These are phyloP conservation scores for Drosophila acutilabella DNA, from an alignment of 2,888 invertebrate species.

Conservation along the genomic window DNA sequence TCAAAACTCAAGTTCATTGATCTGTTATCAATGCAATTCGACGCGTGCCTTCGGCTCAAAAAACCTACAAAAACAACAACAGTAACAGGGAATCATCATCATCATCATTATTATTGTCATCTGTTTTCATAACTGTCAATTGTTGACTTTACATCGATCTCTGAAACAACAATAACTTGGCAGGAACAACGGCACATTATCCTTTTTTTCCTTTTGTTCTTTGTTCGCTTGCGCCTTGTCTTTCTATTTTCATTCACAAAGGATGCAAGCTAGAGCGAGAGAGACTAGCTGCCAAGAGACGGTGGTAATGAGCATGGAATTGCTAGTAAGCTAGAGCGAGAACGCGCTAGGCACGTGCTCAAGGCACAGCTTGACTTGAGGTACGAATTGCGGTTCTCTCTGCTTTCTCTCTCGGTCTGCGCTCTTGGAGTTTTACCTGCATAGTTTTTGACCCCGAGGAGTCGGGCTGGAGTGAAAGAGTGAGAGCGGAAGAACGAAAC, in stretches of 20 bases:
- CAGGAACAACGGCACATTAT: constrained; percentile 52
- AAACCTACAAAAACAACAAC: constrained; percentile 10
- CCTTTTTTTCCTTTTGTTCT: constrained; percentile 31
- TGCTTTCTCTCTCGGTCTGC: constrained; percentile 33
- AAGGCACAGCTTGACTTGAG: constrained; percentile 31
- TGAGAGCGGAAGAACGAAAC: constrained; percentile 16
- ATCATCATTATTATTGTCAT: constrained; percentile 67
- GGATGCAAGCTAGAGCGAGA: constrained; percentile 6
- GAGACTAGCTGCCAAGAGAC: constrained; percentile 3
- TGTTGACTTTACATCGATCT: constrained; percentile 71
- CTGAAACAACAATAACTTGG: constrained; percentile 46
- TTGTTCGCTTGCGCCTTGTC: not conserved
- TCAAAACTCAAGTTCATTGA: constrained; percentile 28
- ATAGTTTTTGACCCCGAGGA: constrained; percentile 1
- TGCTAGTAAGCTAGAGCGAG: constrained; percentile 8
- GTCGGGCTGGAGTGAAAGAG: not conserved
- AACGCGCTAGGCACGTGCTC: constrained; percentile 40
- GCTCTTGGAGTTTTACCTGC: constrained; percentile 58
- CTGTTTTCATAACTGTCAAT: constrained; percentile 80
- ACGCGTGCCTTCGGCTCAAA: constrained; percentile 31
- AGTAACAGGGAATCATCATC: constrained; percentile 33
- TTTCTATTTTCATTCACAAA: constrained; percentile 55
- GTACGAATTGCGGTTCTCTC: constrained; percentile 57
- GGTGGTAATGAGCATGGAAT: constrained; percentile 1
- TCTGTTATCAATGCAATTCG: not conserved